Conservation (phyloP, 2,113 vertebrate genomes). For the Myrmecobius fasciatus region DNA sequence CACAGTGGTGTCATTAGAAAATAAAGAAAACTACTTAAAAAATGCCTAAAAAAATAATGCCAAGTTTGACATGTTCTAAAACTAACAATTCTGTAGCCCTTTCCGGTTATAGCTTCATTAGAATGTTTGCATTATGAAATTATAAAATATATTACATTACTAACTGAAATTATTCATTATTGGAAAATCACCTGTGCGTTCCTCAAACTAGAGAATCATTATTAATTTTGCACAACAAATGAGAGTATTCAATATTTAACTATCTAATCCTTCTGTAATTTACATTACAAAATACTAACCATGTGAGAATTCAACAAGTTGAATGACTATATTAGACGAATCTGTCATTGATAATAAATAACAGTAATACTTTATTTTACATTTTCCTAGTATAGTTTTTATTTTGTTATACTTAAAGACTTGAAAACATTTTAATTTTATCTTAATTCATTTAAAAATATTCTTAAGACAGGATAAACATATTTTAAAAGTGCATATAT, state of each 20-base stretch:
- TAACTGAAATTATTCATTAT: constrained; percentile 81
- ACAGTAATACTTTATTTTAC: constrained; percentile 72
- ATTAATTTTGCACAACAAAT: constrained; percentile 84
- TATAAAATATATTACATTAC: constrained; percentile 80
- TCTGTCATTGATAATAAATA: constrained; percentile 73
- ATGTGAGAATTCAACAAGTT: constrained; percentile 72
- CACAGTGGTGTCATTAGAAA: constrained; percentile 34
- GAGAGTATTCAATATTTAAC: constrained; percentile 84
- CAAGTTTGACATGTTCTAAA: constrained; percentile 67
- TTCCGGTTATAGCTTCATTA: constrained; percentile 77
- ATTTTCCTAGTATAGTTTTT: constrained; percentile 69
- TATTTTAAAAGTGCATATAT: constrained; percentile 70
- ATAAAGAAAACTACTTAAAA: constrained; percentile 62
- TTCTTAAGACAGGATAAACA: constrained; percentile 75
- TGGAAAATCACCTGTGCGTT: constrained; percentile 70
- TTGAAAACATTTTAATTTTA: constrained; percentile 73
- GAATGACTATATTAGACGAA: constrained; percentile 75
- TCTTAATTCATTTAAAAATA: constrained; percentile 79
- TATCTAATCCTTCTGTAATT: constrained; percentile 81
- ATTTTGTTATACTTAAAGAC: constrained; percentile 64
- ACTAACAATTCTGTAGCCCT: constrained; percentile 64
- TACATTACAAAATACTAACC: constrained; percentile 79
- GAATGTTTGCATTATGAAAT: constrained; percentile 79
- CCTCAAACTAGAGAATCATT: constrained; percentile 77
- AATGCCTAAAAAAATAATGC: constrained; percentile 64